A percentile compares a stretch with the other conserved stretches of the same genome.
These are phyloP conservation scores for Diarsia mendica DNA, from an alignment of 2,888 invertebrate genomes.

Conservation along the genomic window DNA sequence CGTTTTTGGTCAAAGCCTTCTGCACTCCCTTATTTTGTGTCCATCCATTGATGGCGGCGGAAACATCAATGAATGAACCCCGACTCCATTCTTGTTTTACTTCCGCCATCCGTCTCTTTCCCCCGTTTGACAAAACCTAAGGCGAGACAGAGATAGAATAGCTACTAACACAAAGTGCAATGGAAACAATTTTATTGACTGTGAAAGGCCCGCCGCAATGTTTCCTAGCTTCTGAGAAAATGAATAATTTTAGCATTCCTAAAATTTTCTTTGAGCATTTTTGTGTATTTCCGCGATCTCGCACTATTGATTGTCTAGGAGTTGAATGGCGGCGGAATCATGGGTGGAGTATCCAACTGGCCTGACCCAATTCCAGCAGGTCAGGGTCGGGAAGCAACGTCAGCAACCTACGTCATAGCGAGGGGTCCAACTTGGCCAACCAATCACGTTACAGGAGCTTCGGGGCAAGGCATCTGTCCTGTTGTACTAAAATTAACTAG, in stretches of 20 bases:
- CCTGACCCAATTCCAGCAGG: conserved; percentile 52
- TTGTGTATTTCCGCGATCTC: background rate
- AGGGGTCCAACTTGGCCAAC: conserved; percentile 41
- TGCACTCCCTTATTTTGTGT: conserved; percentile 46
- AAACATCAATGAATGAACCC: conserved; percentile 85
- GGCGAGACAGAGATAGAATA: conserved; percentile 68
- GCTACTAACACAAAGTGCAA: conserved; percentile 69
- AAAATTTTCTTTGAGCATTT: conserved; percentile 2
- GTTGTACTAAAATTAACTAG: conserved; percentile 13
- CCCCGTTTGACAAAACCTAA: conserved; percentile 56
- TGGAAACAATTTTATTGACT: conserved; percentile 73
- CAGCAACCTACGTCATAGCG: conserved; percentile 51
- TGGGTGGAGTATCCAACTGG: conserved; percentile 21
- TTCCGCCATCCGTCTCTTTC: conserved; percentile 82
- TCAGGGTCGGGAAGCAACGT: conserved; percentile 51
- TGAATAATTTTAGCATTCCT: conserved; percentile 11
- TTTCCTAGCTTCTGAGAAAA: conserved; percentile 62
- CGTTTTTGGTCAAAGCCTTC: conserved; percentile 22
- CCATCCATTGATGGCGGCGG: conserved; percentile 76
- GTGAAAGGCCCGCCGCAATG: conserved; percentile 74
- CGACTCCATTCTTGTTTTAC: conserved; percentile 80
- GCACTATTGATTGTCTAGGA: conserved; percentile 14
- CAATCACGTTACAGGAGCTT: conserved; percentile 39
- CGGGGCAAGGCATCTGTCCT: conserved; percentile 23
- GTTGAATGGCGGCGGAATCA: conserved; percentile 8